Evolutionary conservation across 2,797 vertebrate genomes (phyloP), one percentile per base, ranked within the genome.

Genomic region (Strix occidentalis): DNA sequence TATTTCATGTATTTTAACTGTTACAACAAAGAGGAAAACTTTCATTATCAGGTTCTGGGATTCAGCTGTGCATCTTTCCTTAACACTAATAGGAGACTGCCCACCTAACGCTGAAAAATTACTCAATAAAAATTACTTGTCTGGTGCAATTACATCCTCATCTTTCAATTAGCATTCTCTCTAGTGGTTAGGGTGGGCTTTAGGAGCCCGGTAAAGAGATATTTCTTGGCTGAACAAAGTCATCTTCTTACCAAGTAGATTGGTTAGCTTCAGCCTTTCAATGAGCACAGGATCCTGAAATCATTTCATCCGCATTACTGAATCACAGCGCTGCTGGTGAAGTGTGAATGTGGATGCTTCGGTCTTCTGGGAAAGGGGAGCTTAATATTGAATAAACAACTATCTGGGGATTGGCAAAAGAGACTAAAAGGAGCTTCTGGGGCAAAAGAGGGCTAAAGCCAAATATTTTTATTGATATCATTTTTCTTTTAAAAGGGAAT

Each of bases 51-150:
- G 79, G n/a, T 79, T 69, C 51, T 94, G 85, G 63, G 45, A 94
- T 94, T 97, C 83, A 96, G 74, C 76, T 79, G 77, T 94, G 85
- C 63, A 80, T 84, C 64, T 57, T 93, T 84, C 63, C 82, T 86
- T 88, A 95, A 82, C 3, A 0, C 46, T 94, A 93, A 94, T 93
- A 82, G 85, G 41, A 94, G 8, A 75, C 24, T 91, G 80, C 83
- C 80, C 82, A 94, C 84, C 89, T 96, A 96, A 96, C 89, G 74
- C 87, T 97, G 96, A 97, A 97, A 97, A 96, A 97, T 96, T 96
- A 84, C 96, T 94, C 96, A 90, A 91, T 92, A 96, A 96, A 97
- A 96, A 95, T 94, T 96, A 90, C 94, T 96, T 96, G 94, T 96
- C 95, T 88, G 29, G 37, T 92, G 85, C 95, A 96, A 96, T 97